Evolutionary conservation across 2,888 invertebrate genomes (phyloP).

Genomic region (Eupithecia inturbata): DNA sequence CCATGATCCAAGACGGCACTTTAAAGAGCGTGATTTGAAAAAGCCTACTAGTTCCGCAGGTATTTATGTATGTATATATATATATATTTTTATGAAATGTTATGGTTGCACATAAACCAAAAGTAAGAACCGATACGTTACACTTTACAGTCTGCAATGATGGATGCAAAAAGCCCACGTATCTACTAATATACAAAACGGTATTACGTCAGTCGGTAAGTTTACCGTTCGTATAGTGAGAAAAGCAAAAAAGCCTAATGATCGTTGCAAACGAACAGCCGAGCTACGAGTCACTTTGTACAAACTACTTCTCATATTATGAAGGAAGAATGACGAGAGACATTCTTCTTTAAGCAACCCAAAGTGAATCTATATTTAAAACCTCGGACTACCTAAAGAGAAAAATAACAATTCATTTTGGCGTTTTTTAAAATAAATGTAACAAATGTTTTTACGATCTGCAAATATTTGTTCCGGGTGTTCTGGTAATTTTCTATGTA

Average conservation of each 20-base stretch:
- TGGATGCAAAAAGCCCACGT: conserved; percentile 12
- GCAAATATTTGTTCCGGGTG: no score
- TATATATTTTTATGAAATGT: no score
- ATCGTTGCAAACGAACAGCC: conserved; percentile 10
- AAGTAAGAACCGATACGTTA: conserved; percentile 12
- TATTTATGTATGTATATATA: no score
- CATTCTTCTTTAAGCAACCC: background rate
- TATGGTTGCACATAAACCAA: background rate
- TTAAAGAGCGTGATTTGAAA: background rate
- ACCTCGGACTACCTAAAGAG: background rate
- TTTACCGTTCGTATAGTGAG: conserved; percentile 19
- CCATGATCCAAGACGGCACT: background rate
- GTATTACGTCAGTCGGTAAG: conserved; percentile 21
- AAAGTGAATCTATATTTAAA: background rate
- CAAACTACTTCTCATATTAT: background rate
- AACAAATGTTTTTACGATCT: no score
- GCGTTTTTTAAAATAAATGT: no score
- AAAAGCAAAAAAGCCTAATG: conserved; percentile 18
- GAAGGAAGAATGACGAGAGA: background rate
- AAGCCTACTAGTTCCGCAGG: background rate
- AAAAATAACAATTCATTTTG: no score
- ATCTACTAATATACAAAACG: conserved; percentile 20
- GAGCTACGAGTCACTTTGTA: background rate
- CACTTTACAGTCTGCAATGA: conserved; percentile 8
- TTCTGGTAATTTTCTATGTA: no score